Evolutionary conservation across 2,113 vertebrate species (phyloP).

Genomic region (Delphinus delphis): DNA sequence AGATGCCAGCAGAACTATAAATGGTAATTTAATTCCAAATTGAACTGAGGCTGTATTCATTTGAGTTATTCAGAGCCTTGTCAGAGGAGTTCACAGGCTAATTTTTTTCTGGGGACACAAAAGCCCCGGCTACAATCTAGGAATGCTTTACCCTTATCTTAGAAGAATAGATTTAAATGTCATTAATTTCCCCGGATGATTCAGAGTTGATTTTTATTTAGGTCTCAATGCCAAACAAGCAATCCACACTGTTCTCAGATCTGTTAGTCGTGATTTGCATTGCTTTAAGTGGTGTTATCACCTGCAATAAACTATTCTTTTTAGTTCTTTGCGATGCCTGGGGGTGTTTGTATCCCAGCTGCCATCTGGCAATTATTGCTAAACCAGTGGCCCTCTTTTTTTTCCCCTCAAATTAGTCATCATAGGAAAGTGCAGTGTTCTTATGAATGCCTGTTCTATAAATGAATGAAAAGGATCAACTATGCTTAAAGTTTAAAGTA

Average conservation of each 20-base stretch:
- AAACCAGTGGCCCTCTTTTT: background rate
- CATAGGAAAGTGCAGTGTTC: background rate
- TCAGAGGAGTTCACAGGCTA: slow-evolving; percentile 45
- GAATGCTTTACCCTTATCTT: background rate
- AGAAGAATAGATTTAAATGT: slow-evolving; percentile 58
- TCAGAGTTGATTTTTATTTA: slow-evolving; percentile 59
- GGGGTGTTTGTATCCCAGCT: background rate
- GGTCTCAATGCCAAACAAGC: background rate
- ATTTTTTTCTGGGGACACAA: slow-evolving; percentile 51
- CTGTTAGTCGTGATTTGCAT: background rate
- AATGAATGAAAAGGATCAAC: background rate
- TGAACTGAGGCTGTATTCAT: slow-evolving; percentile 58
- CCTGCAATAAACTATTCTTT: background rate
- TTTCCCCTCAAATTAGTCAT: background rate
- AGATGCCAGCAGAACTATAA: slow-evolving; percentile 52
- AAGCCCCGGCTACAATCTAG: slow-evolving; percentile 30
- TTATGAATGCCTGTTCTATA: background rate
- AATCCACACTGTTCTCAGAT: background rate
- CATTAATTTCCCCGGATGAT: slow-evolving; percentile 58
- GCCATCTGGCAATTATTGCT: background rate
- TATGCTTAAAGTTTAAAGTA: background rate
- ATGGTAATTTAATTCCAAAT: slow-evolving; percentile 56
- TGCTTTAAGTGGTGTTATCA: background rate
- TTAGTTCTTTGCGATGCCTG: background rate
- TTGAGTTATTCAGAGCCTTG: slow-evolving; percentile 41